phyloP scores from a whole-genome alignment of 2,797 vertebrate genomes.

The Micrastur ruficollis region DNA sequence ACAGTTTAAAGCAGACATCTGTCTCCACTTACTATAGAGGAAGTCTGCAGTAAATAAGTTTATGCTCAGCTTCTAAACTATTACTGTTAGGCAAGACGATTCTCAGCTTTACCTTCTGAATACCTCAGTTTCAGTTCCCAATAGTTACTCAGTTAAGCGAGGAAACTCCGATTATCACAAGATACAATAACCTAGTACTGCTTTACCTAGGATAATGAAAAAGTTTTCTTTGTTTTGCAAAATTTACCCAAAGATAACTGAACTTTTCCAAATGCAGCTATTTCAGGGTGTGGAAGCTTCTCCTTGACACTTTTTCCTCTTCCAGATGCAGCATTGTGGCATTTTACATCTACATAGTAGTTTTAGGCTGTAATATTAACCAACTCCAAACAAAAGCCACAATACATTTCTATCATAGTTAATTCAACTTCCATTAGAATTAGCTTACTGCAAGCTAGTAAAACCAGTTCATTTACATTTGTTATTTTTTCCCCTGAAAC shows the following conservation, averaged over 20 bases:
- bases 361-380: neutral
- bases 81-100: neutral
- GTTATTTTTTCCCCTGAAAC: neutral
- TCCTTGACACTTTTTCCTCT: neutral
- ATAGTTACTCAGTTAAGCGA: neutral
- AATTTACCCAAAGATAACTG: neutral
- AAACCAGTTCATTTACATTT: neutral
- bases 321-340: neutral
- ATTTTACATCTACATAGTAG: neutral
- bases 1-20: neutral
- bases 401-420: neutral
- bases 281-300: neutral
- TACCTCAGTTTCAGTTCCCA: neutral
- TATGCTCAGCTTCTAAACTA: neutral
- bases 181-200: neutral
- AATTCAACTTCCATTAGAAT: neutral
- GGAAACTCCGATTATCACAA: neutral
- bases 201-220: neutral
- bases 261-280: neutral
- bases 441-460: neutral
- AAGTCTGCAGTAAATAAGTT: neutral
- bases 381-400: neutral
- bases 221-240: neutral
- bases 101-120: neutral
- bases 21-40: neutral